phyloP scores from a whole-genome alignment of 2,797 vertebrate species.

The Myioborus miniatus region DNA sequence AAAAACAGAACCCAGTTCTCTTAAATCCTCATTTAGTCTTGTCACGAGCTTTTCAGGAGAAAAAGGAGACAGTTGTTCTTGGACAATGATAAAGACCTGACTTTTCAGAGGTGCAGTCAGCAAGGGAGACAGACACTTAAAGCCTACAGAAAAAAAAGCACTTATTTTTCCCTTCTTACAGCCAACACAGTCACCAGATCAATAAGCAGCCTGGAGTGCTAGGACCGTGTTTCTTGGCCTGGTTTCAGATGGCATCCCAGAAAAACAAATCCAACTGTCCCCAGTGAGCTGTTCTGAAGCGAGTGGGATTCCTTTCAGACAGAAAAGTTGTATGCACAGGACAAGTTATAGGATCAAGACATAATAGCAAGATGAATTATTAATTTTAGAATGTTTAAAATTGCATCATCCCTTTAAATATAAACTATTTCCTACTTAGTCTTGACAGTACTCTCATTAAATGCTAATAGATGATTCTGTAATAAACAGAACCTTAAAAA shows the following conservation, averaged over 20 bases:
- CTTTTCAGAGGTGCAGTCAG: not conserved
- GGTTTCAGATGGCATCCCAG: not conserved
- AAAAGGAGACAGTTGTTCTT: not conserved
- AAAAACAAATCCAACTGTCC: not conserved
- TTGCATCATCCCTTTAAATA: slow-evolving; percentile 12
- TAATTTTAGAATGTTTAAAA: slow-evolving; percentile 29
- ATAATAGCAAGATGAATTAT: not conserved
- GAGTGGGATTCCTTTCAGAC: not conserved
- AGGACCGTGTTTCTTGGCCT: not conserved
- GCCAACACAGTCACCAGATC: not conserved
- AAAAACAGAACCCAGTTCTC: not conserved
- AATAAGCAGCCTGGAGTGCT: slow-evolving; percentile 16
- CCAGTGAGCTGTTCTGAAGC: not conserved
- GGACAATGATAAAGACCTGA: not conserved
- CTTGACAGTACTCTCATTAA: slow-evolving; percentile 10
- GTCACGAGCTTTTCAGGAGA: not conserved
- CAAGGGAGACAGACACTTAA: not conserved
- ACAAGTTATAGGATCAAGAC: not conserved
- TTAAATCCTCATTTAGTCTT: not conserved
- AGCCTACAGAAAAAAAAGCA: not conserved
- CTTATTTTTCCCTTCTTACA: not conserved
- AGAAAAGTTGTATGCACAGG: not conserved
- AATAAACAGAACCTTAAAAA: slow-evolving; percentile 47
- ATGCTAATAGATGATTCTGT: slow-evolving; percentile 26
- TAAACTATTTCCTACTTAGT: not conserved